Base-by-base conservation (phyloP, 2,797 vertebrate species). In the Tokudaia tokunoshimensis region DNA sequence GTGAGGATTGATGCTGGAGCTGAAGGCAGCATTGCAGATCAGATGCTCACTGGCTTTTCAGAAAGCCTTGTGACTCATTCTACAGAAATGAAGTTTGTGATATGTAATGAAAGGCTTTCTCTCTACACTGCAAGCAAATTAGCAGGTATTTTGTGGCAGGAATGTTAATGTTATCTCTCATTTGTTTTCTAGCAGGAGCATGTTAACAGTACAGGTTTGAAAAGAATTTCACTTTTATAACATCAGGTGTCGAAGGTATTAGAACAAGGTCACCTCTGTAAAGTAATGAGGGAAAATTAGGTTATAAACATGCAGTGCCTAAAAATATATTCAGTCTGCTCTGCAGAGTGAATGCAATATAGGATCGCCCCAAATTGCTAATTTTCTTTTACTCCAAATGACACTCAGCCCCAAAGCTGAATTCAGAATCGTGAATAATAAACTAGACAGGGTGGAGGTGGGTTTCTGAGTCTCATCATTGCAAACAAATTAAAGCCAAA, bases 31-130 rank as follows among this genome's bases (percentile, higher is more conserved):
- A 96, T 98, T 98, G 95, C 79, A 98, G 98, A 98, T 98, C 98
- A 98, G 98, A 97, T 92, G 97, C 94, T 98, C 97, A 98, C 98
- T 98, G 98, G 96, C 92, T 98, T 98, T 98, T 98, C 97, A 98
- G 98, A 97, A 97, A 94, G 94, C 55, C 95, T 97, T 93, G 97
- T 99, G 98, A 98, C 97, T 98, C 98, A 98, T 98, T 98, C 96
- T 96, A 98, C 98, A 97, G 94, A 99, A 99, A 98, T 98, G 98
- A 98, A 98, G 98, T 98, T 99, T 99, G 98, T 98, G 98, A 98
- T 98, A 98, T 98, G 97, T 98, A 98, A 99, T 99, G 98, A 98
- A 99, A 99, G 98, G 98, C 98, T 98, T 98, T 98, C 98, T 98
- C 97, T 98, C 98, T 98, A 98, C 96, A 98, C 97, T 97, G 97